These are phyloP conservation scores for Druceiella hillmani DNA, from an alignment of 2,888 invertebrate genomes.

Conservation along the genomic window DNA sequence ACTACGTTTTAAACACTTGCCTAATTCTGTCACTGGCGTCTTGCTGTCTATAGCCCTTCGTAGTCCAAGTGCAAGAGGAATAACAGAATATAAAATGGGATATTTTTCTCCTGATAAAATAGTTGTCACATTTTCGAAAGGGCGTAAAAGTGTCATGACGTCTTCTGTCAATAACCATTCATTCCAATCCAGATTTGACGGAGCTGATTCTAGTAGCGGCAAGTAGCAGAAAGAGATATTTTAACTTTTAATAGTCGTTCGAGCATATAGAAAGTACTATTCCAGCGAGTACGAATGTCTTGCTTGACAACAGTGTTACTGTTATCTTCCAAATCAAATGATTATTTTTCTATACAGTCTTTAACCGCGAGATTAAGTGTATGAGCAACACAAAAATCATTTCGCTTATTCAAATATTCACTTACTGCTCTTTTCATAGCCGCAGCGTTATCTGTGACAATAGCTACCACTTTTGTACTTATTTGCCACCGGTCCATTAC, in stretches of 20 bases:
- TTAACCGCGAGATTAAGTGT: slow-evolving; percentile 7
- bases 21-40: slow-evolving; percentile 5
- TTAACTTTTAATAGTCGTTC: slow-evolving; percentile 16
- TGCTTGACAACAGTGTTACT: slow-evolving; percentile 17
- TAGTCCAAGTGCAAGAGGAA: slow-evolving; percentile 16
- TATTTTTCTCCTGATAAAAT: no score
- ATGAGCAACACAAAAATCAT: slow-evolving; percentile 6
- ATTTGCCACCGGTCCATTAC: slow-evolving; percentile 14
- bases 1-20: slow-evolving; percentile 2
- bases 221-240: slow-evolving; percentile 13
- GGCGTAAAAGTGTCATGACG: slow-evolving; percentile 10
- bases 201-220: slow-evolving; percentile 7
- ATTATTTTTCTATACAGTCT: slow-evolving; percentile 4
- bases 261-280: no score
- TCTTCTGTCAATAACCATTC: slow-evolving; percentile 16
- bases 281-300: slow-evolving; percentile 21
- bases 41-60: slow-evolving; percentile 11
- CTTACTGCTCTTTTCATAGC: slow-evolving; percentile 10
- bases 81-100: slow-evolving; percentile 17
- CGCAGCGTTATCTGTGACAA: slow-evolving; percentile 12
- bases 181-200: slow-evolving; percentile 7
- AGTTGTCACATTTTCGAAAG: slow-evolving; percentile 15
- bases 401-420: neutral
- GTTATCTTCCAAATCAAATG: neutral
- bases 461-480: no score